Evolutionary conservation across 2,113 vertebrate genomes (phyloP).

Genomic region (Sialia sialis): DNA sequence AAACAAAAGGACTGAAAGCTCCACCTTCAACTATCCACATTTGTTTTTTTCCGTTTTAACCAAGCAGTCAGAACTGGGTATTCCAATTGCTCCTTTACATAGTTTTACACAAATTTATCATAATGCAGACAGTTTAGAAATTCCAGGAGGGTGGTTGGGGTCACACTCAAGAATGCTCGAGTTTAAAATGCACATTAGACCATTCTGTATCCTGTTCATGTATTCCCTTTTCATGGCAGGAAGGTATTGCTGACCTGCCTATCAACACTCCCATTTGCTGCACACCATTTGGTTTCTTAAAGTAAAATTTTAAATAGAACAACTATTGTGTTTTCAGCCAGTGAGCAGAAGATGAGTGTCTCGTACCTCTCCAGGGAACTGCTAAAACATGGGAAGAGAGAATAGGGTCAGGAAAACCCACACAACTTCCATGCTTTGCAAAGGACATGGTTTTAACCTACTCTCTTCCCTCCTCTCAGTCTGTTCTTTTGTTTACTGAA

Average conservation of each 20-base stretch:
- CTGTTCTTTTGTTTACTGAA: background rate
- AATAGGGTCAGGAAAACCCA: background rate
- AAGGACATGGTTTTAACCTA: background rate
- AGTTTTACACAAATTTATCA: background rate
- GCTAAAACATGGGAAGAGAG: background rate
- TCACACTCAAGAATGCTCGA: background rate
- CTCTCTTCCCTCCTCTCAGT: background rate
- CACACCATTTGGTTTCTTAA: background rate
- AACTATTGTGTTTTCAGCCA: background rate
- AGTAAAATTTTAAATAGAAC: background rate
- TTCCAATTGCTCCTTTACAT: background rate
- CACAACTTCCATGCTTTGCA: background rate
- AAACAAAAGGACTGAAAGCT: background rate
- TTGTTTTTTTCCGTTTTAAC: background rate
- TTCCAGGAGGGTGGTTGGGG: background rate
- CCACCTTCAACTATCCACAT: background rate
- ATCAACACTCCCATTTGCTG: background rate
- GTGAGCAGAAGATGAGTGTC: background rate
- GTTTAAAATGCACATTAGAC: background rate
- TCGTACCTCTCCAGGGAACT: background rate
- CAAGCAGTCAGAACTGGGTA: background rate
- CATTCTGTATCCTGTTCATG: background rate
- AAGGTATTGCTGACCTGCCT: background rate
- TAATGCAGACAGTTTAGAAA: background rate
- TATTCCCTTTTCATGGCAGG: rapidly evolving